phyloP scores from a whole-genome alignment of 2,888 invertebrate species.

The Physocephala rufipes region DNA sequence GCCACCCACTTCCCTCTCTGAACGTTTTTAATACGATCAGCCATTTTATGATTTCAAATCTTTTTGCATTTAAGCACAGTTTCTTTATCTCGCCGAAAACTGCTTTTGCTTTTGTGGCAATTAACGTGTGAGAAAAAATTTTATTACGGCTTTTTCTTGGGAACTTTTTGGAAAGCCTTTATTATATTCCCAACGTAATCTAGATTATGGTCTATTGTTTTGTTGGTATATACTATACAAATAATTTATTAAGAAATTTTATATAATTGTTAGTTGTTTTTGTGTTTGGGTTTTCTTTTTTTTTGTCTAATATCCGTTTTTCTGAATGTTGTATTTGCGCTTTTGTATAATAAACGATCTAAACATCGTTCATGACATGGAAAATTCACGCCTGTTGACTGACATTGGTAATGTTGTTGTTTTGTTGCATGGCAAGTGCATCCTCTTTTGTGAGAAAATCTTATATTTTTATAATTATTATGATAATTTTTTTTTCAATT shows the following conservation, averaged over 20 bases:
- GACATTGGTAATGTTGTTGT: neutral
- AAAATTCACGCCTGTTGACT: neutral
- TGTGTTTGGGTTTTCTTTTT: neutral
- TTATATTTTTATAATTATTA: neutral
- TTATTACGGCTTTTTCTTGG: too few relatives aligned
- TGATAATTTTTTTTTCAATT: slow-evolving; percentile 13
- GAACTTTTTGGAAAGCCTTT: too few relatives aligned
- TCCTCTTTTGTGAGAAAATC: slow-evolving; percentile 30
- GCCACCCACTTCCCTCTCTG: neutral
- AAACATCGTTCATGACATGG: slow-evolving; percentile 25
- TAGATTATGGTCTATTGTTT: slow-evolving; percentile 39
- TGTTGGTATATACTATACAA: neutral
- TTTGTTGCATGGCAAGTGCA: slow-evolving; percentile 13
- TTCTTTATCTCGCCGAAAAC: neutral
- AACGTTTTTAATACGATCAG: neutral
- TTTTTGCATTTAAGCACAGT: neutral
- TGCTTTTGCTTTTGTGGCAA: slow-evolving; percentile 6
- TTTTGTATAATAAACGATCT: neutral
- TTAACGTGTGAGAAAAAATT: slow-evolving; percentile 28
- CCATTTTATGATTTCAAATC: neutral
- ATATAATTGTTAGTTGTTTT: neutral
- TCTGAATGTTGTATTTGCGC: neutral
- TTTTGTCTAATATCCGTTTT: neutral
- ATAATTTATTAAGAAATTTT: neutral
- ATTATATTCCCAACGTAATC: slow-evolving; percentile 43